phyloP scores from a whole-genome alignment of 2,888 invertebrate species.

The Oxycera nigricornis region DNA sequence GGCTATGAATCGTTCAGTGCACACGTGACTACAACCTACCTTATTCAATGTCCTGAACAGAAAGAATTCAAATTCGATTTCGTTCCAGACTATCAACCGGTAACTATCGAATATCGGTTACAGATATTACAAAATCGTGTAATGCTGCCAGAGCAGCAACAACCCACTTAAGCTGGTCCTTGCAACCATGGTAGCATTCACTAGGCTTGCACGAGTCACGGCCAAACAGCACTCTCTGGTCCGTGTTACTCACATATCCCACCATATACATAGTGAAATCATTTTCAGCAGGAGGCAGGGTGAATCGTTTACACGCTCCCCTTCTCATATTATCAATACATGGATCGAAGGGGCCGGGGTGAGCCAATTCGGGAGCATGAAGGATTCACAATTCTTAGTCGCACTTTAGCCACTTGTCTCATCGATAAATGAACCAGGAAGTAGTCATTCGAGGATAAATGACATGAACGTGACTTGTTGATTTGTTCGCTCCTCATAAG shows the following conservation, averaged over 20 bases:
- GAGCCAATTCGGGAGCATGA: not conserved
- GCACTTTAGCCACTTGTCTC: conserved; percentile 37
- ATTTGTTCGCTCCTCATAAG: conserved; percentile 32
- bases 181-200: not conserved
- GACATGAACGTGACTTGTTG: conserved; percentile 49
- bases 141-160: conserved; percentile 7
- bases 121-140: conserved; percentile 45
- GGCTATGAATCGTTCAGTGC: conserved; percentile 14
- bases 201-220: not conserved
- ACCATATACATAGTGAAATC: not conserved
- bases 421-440: conserved; percentile 41
- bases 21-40: conserved; percentile 22
- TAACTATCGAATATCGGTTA: conserved; percentile 34
- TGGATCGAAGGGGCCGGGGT: not conserved
- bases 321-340: conserved; percentile 29
- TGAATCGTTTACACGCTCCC: conserved; percentile 25
- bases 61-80: conserved; percentile 39
- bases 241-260: conserved; percentile 15
- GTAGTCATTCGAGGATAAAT: conserved; percentile 47
- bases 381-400: conserved; percentile 19
- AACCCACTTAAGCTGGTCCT: conserved; percentile 8
- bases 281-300: not conserved
- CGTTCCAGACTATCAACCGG: conserved; percentile 38
- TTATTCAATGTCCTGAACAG: not conserved
- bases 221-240: conserved; percentile 12